A percentile compares a stretch with the other conserved stretches of the same genome.
Evolutionary conservation across 2,797 vertebrate species (phyloP).

Genomic region (Lepidocolaptes lacrymiger): DNA sequence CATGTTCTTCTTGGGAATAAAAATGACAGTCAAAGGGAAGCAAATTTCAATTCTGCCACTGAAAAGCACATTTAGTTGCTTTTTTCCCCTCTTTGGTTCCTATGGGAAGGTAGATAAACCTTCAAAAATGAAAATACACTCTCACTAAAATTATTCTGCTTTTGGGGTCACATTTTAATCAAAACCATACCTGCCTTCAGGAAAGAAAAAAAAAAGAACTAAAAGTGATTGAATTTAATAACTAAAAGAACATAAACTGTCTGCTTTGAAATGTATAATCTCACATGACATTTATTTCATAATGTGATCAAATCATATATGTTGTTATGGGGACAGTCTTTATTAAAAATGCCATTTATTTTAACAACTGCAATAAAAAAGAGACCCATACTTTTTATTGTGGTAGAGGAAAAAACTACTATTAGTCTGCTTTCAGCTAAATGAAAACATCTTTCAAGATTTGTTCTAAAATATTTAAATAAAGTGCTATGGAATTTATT

Average conservation of each 20-base stretch:
- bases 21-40: conserved; percentile 68
- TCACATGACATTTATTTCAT: conserved; percentile 76
- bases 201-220: conserved; percentile 45
- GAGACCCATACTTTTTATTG: conserved; percentile 63
- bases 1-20: conserved; percentile 53
- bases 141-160: conserved; percentile 63
- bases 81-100: background rate
- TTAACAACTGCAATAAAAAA: conserved; percentile 75
- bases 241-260: conserved; percentile 73
- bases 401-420: conserved; percentile 68
- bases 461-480: conserved; percentile 80
- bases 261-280: conserved; percentile 74
- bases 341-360: conserved; percentile 82
- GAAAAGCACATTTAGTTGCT: background rate
- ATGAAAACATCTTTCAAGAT: conserved; percentile 77
- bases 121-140: conserved; percentile 57
- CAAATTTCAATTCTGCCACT: conserved; percentile 51
- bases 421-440: conserved; percentile 78
- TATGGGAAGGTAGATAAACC: conserved; percentile 56
- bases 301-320: conserved; percentile 72
- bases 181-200: conserved; percentile 73
- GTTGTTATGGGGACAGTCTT: conserved; percentile 76
- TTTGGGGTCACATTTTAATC: conserved; percentile 77
- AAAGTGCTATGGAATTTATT: conserved; percentile 74
- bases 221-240: conserved; percentile 79